phyloP scores from a whole-genome alignment of 2,113 vertebrate genomes.

The Leuciscus idus region DNA sequence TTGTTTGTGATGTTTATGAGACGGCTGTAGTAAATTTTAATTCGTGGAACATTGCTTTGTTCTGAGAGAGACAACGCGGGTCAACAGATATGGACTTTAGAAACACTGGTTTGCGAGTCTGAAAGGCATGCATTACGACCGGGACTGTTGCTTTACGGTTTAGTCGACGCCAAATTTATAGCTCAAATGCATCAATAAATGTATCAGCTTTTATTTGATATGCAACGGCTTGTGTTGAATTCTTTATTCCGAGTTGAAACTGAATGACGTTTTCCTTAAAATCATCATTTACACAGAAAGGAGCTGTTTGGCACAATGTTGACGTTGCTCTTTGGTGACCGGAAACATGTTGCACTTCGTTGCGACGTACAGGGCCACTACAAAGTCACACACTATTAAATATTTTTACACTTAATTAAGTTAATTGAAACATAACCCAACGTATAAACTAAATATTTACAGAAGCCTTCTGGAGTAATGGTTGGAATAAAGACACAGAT shows the following conservation, averaged over 20 bases:
- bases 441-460: no score
- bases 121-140: neutral
- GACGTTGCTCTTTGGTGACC: no score
- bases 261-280: neutral
- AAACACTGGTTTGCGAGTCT: constrained; percentile 1
- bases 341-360: no score
- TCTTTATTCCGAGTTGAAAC: constrained; percentile 12
- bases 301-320: no score
- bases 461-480: no score
- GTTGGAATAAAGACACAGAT: no score
- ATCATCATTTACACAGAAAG: neutral
- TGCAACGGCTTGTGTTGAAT: neutral
- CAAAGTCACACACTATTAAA: no score
- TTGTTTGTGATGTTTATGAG: constrained; percentile 33
- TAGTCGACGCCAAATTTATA: neutral
- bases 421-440: no score
- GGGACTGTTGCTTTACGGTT: neutral
- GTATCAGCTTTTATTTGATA: constrained; percentile 12
- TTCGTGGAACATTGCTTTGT: constrained; percentile 18
- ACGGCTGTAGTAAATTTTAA: constrained; percentile 30
- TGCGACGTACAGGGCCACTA: no score
- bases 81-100: constrained; percentile 12
- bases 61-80: neutral
- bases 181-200: constrained; percentile 34
- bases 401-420: no score